These are phyloP conservation scores for Merops nubicus DNA, from an alignment of 2,113 vertebrate species.

Conservation along the genomic window DNA sequence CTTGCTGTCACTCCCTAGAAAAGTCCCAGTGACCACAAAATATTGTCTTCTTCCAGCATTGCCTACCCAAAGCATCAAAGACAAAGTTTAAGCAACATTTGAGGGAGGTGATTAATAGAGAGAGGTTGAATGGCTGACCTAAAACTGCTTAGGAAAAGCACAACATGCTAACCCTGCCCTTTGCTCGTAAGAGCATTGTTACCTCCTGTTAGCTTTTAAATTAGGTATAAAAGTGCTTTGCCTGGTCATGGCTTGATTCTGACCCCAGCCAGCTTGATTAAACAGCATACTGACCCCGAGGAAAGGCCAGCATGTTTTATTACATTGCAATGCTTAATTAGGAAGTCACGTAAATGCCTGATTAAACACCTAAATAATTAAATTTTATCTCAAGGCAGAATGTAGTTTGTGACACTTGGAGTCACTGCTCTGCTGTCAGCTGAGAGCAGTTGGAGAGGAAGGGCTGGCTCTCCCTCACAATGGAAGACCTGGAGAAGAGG, in stretches of 20 bases:
- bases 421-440: neutral
- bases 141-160: neutral
- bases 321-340: neutral
- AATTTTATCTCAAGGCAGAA: neutral
- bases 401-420: neutral
- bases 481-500: neutral
- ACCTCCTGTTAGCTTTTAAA: neutral
- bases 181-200: neutral
- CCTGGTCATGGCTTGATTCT: neutral
- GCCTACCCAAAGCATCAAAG: neutral
- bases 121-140: neutral
- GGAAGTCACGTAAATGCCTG: neutral
- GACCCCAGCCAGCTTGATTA: neutral
- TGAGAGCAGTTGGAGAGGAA: neutral
- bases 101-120: neutral
- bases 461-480: neutral
- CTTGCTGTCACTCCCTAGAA: neutral
- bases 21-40: neutral
- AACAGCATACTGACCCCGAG: neutral
- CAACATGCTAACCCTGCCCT: neutral
- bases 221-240: neutral
- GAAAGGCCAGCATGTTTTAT: neutral
- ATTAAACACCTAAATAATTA: constrained; percentile 11
- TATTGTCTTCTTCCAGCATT: neutral
- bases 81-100: neutral